A percentile compares a stretch with the other conserved stretches of the same genome.
phyloP scores from a whole-genome alignment of 2,113 vertebrate genomes.

The Tetraodon nigroviridis region DNA sequence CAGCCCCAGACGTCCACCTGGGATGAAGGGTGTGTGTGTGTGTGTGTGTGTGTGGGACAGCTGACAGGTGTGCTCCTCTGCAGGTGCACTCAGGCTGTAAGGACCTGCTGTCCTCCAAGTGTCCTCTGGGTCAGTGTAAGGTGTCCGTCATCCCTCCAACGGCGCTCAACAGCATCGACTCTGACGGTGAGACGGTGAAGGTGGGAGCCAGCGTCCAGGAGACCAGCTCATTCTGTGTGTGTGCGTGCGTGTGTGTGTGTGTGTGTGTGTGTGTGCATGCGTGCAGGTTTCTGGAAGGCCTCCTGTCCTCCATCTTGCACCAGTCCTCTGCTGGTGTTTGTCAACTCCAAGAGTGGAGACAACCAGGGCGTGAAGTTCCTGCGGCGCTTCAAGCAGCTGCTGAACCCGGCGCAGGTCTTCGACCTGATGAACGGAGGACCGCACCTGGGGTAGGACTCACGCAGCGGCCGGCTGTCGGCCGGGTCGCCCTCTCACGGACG shows the following conservation, averaged over 20 bases:
- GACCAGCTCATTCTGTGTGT: not conserved
- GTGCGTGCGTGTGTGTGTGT: too few relatives aligned
- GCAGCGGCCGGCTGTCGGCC: too few relatives aligned
- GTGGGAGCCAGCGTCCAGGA: not conserved
- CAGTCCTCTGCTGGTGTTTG: conserved; percentile 92
- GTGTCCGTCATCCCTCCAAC: conserved; percentile 97
- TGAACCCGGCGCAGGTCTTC: conserved; percentile 97
- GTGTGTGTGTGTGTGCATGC: not conserved
- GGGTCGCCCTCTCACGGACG: not conserved
- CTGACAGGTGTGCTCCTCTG: not conserved
- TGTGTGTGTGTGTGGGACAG: not conserved
- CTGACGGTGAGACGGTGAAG: conserved; percentile 78
- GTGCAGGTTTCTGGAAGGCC: conserved; percentile 94
- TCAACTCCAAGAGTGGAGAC: conserved; percentile 97
- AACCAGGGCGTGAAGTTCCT: conserved; percentile 97
- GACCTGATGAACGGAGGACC: conserved; percentile 98
- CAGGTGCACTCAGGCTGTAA: conserved; percentile 92
- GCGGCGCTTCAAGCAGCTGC: conserved; percentile 92
- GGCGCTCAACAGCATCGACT: conserved; percentile 97
- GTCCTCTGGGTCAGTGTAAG: conserved; percentile 94
- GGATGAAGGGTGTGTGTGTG: conserved; percentile 1
- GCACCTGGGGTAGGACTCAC: conserved; percentile 85
- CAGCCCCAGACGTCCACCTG: too few relatives aligned
- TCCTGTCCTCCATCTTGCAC: conserved; percentile 93
- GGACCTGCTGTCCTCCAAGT: conserved; percentile 86